Base-by-base conservation (phyloP, 2,888 invertebrate genomes). In the Ashinkailepas kermadecensis region DNA sequence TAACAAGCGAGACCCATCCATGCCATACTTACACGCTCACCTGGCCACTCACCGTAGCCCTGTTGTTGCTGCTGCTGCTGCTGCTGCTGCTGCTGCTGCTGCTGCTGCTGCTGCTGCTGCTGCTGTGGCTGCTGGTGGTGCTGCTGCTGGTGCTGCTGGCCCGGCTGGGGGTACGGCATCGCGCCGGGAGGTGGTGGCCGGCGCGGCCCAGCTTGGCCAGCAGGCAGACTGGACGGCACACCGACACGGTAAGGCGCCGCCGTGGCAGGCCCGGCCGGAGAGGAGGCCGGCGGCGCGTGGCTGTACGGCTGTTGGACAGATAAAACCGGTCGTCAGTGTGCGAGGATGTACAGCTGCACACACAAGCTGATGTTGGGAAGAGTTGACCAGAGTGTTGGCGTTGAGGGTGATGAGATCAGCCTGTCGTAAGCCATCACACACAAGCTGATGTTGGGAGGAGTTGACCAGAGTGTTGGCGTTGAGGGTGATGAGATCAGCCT, bases 181-280 rank as follows among this genome's bases (percentile, higher is more conserved):
- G 65, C 65, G 54, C 74, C 74, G 54, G 54, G 18, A 15, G 74
- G 74, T 21, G 74, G 74, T 10, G 74, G 74, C n/a, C 65, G 65
- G 65, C 65, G 65, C 65, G 65, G 65, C 23, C 65, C 65, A 7
- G 23, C 23, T 23, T 8, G 18, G 10, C 65, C 65, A 23, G 65
- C 65, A n/a, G 23, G n/a, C 65, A 12, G n/a, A 10, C 65, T 23
- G 65, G n/a, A 21, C 70, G 15, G 74, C 74, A 7, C 70, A 15
- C 18, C 23, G 67, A 25, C 23, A 25, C 70, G 15, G 70, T 70
- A 39, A 13, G 70, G 70, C 13, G 25, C 25, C 70, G 70, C 15
- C 39, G 23, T 23, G 15, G 39, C 70, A 13, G 15, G 70, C n/a
- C 39, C 39, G 4, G 7, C 15, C 59, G 59, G 15, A 59, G 59